A percentile compares a stretch with the other conserved stretches of the same genome.
Conservation (phyloP, 2,113 vertebrate genomes). For the Pangasianodon hypophthalmus region DNA sequence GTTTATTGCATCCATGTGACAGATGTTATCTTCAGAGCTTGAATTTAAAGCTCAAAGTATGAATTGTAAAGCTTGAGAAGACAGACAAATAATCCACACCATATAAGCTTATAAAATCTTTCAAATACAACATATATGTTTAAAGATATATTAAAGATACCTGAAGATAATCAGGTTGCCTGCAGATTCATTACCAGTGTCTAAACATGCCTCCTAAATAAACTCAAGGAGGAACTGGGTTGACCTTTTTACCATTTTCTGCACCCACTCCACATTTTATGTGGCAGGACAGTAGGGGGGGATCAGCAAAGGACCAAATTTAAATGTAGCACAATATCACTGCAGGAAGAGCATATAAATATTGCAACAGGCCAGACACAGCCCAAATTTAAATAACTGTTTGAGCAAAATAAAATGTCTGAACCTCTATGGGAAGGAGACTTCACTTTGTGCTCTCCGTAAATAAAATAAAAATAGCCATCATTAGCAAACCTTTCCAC, state of each 20-base stretch:
- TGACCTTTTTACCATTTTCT: neutral
- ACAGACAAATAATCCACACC: neutral
- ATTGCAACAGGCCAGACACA: slow-evolving; percentile 12
- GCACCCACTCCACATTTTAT: neutral
- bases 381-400: neutral
- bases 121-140: neutral
- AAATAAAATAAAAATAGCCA: neutral
- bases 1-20: neutral
- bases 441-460: neutral
- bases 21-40: neutral
- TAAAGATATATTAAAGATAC: neutral
- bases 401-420: slow-evolving; percentile 19
- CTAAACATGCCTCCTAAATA: neutral
- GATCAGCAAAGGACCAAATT: slow-evolving; percentile 4
- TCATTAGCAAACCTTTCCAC: neutral
- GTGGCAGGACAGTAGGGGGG: neutral
- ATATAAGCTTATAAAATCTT: neutral
- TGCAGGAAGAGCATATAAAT: slow-evolving; percentile 5
- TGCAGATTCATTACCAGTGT: neutral
- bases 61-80: neutral
- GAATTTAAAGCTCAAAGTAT: neutral
- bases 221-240: neutral
- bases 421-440: neutral
- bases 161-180: neutral
- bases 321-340: neutral